phyloP scores from a whole-genome alignment of 2,797 vertebrate genomes.

The Amazona ochrocephala region DNA sequence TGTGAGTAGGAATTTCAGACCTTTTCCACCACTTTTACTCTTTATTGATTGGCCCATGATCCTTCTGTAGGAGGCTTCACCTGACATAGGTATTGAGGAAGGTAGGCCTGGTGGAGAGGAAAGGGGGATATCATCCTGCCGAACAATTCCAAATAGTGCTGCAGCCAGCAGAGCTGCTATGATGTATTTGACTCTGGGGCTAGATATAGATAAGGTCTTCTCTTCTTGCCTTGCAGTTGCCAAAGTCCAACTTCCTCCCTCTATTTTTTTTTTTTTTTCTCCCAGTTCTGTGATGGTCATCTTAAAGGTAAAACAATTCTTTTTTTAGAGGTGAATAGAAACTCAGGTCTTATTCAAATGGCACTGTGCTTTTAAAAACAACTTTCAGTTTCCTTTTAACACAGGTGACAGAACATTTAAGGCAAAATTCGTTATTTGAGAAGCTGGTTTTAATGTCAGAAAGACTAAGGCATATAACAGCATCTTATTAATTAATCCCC shows the following conservation, averaged over 20 bases:
- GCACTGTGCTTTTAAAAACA: background rate
- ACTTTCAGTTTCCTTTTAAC: background rate
- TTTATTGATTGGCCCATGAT: background rate
- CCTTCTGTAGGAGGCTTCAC: background rate
- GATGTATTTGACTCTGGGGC: background rate
- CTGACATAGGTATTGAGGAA: background rate
- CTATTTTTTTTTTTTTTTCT: background rate
- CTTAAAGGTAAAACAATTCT: background rate
- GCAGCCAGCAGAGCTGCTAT: background rate
- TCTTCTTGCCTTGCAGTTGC: background rate
- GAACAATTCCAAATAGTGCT: background rate
- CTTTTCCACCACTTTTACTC: background rate
- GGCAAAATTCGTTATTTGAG: background rate
- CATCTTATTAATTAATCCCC: background rate
- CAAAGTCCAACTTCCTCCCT: background rate
- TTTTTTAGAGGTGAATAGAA: background rate
- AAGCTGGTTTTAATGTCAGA: background rate
- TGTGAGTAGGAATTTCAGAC: constrained; percentile 21
- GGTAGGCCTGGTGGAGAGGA: background rate
- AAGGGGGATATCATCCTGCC: background rate
- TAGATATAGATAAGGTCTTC: background rate
- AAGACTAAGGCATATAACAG: background rate
- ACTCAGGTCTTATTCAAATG: background rate
- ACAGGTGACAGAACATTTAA: background rate
- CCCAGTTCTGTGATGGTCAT: background rate